Conservation (phyloP, 1,140 invertebrate genomes). For the Coboldia fuscipes region DNA sequence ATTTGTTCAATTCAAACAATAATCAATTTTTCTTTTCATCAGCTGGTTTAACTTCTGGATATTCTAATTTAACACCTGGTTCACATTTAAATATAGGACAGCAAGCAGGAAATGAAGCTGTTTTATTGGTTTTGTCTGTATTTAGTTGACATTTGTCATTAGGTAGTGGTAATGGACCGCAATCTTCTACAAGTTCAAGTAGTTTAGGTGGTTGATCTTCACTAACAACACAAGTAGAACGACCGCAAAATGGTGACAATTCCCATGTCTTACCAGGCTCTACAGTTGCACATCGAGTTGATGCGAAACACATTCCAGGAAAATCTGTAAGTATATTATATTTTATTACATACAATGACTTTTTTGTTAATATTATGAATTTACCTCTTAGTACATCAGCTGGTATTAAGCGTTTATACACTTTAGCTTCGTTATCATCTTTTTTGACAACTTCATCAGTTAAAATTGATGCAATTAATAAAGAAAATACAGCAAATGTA, state of each 20-base stretch:
- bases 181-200: conserved; percentile 68
- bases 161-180: conserved; percentile 60
- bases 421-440: conserved; percentile 32
- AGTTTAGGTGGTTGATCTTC: conserved; percentile 48
- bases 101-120: conserved; percentile 61
- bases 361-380: conserved; percentile 5
- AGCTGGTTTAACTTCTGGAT: conserved; percentile 49
- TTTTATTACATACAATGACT: background rate
- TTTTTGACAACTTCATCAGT: conserved; percentile 26
- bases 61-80: conserved; percentile 59
- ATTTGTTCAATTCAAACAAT: too few relatives aligned
- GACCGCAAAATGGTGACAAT: conserved; percentile 65
- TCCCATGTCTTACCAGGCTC: conserved; percentile 68
- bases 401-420: conserved; percentile 58
- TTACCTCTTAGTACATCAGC: conserved; percentile 68
- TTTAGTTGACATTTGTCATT: conserved; percentile 73
- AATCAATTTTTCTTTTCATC: conserved; percentile 20
- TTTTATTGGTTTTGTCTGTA: conserved; percentile 69
- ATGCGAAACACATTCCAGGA: conserved; percentile 72
- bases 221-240: conserved; percentile 58
- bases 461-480: conserved; percentile 34
- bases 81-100: conserved; percentile 71
- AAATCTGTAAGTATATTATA: conserved; percentile 41
- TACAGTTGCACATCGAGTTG: conserved; percentile 66
- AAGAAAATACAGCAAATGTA: too few relatives aligned